phyloP scores from a whole-genome alignment of 2,888 invertebrate genomes.

The Scaptomyza cyrtandrae region DNA sequence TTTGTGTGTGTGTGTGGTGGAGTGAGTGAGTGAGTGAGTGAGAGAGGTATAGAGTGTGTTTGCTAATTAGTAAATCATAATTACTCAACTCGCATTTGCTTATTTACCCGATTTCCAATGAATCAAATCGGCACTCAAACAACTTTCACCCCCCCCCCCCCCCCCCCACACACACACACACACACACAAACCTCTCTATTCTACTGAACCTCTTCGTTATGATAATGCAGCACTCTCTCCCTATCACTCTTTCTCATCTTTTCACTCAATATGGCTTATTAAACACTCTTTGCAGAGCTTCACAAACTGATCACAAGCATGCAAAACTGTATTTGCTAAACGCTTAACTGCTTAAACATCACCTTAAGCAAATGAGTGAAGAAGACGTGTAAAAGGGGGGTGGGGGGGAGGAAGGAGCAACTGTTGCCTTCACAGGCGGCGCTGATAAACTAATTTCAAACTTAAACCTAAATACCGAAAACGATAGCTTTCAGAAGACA shows the following conservation, averaged over 20 bases:
- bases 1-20: not conserved
- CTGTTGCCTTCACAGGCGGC: slow-evolving; percentile 61
- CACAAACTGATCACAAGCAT: not conserved
- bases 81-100: slow-evolving; percentile 73
- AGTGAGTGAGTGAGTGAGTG: slow-evolving; percentile 16
- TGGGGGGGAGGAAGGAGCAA: slow-evolving; percentile 2
- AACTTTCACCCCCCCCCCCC: too few relatives aligned
- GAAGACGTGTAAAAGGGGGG: not conserved
- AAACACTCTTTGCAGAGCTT: not conserved
- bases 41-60: slow-evolving; percentile 42
- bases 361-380: not conserved
- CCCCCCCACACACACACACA: too few relatives aligned
- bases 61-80: slow-evolving; percentile 79
- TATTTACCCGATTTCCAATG: slow-evolving; percentile 53
- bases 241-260: not conserved
- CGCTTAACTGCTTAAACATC: slow-evolving; percentile 9
- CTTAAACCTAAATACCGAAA: slow-evolving; percentile 68
- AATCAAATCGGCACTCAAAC: not conserved
- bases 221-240: not conserved
- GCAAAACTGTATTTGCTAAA: not conserved
- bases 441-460: slow-evolving; percentile 74
- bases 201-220: not conserved
- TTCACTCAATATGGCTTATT: not conserved
- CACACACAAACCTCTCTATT: not conserved
- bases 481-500: slow-evolving; percentile 54